Evolutionary conservation across 2,888 invertebrate species (phyloP), one percentile per base, ranked within the genome.

Genomic region (Psylliodes chrysocephalus): DNA sequence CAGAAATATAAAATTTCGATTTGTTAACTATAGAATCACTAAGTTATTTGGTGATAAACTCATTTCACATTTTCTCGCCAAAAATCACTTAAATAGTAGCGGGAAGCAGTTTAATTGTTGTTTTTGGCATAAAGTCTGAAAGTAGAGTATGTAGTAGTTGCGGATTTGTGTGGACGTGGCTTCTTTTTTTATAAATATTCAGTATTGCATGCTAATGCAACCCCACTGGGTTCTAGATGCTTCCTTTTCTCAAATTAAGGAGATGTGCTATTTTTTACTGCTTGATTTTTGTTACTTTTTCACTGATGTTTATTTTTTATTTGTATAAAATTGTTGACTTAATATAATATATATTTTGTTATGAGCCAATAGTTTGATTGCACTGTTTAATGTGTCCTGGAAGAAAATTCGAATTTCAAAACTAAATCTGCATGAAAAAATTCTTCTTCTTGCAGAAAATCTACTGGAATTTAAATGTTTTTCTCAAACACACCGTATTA

Each of bases 341-440:
- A 85, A 85, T 87, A 87, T 86, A 86, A 86, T 79, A 82, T 82
- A 82, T 87, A 86, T 86, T 85, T 87, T 87, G 81, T 82, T 82
- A 82, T 77, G 78, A 79, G 75, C 68, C 66, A 67, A 67, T 76
- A 73, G 75, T 78, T 79, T 77, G 67, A 68, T 77, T 76, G 76
- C 76, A 75, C 71, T 73, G 67, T 69, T 67, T 76, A 35, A 35
- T 1, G 14, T 35, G 35, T 35, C 22, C 22, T 6, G 6, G 22
- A 22, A 22, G 6, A 22, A 22, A 22, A 14, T 2, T 1, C 3
- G 1, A 14, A 6, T 14, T 35, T 35, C 7, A 25, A 5, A 25
- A 7, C 3, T 5, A 33, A 33, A 33, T 8, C 4, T 33, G 33
- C 4, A 33, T 33, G 10, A 10, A 5, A 15, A 4, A 25, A 25